Conservation (phyloP, 2,113 vertebrate species). For the Seriola aureovittata region DNA sequence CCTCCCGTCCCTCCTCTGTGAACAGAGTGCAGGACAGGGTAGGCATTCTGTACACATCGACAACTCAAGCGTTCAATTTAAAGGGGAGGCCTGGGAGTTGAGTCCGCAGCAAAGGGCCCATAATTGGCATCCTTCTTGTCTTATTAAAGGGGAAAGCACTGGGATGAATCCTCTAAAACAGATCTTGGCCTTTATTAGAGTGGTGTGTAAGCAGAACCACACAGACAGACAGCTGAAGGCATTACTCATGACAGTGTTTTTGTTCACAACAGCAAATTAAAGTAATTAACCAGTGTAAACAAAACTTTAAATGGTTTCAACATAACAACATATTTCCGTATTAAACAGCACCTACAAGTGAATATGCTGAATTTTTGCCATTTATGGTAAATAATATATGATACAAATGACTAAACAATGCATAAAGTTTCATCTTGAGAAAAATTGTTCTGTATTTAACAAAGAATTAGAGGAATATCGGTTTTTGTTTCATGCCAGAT, state of each 20-base stretch:
- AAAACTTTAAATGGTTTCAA: not conserved
- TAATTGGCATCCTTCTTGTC: constrained; percentile 87
- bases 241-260: constrained; percentile 14
- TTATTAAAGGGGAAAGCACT: constrained; percentile 81
- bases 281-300: constrained; percentile 42
- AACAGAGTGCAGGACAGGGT: constrained; percentile 51
- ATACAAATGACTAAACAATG: not conserved
- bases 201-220: constrained; percentile 66
- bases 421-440: not conserved
- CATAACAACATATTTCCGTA: not conserved
- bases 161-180: constrained; percentile 70
- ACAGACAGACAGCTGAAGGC: constrained; percentile 32
- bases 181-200: constrained; percentile 70
- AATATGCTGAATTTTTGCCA: not conserved
- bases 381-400: not conserved
- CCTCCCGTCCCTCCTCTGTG: not conserved
- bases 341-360: not conserved
- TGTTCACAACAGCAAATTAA: constrained; percentile 46
- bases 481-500: not conserved
- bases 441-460: too few species aligned
- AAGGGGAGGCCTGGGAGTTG: constrained; percentile 80
- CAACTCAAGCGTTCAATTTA: constrained; percentile 82
- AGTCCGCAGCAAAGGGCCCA: constrained; percentile 74
- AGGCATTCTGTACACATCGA: constrained; percentile 62
- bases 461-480: not conserved